Evolutionary conservation across 53 echinoderm and acorn worm genomes (phyloP).

Genomic region (Crossaster papposus): DNA sequence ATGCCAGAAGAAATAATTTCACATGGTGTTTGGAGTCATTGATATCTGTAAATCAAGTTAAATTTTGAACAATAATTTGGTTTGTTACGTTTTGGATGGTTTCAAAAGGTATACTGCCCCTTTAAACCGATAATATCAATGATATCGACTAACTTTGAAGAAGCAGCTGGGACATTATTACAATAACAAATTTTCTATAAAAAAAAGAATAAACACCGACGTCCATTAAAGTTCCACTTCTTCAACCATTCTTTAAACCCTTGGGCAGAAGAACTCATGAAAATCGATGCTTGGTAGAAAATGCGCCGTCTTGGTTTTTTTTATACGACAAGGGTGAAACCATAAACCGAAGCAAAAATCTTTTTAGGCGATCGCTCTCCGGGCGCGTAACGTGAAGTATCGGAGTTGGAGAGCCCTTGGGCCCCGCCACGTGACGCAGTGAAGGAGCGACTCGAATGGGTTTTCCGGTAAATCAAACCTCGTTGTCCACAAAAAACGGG

Average conservation of each 20-base stretch:
- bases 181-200: background rate
- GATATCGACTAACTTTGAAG: background rate
- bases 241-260: background rate
- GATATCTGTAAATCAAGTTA: too few relatives aligned
- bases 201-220: conserved; percentile 21
- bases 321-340: conserved; percentile 28
- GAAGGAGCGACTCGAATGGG: conserved; percentile 23
- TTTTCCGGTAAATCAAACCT: conserved; percentile 43
- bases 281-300: conserved; percentile 32
- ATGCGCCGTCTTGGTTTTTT: background rate
- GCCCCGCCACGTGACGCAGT: conserved; percentile 40
- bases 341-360: conserved; percentile 42
- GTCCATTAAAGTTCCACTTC: conserved; percentile 43
- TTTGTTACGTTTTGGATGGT: too few relatives aligned
- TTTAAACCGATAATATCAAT: background rate
- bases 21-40: too few relatives aligned
- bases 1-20: too few relatives aligned
- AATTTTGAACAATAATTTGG: too few relatives aligned
- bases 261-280: conserved; percentile 5
- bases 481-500: background rate
- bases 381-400: conserved; percentile 21
- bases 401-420: conserved; percentile 24
- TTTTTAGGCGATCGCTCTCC: conserved; percentile 15
- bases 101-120: too few relatives aligned
- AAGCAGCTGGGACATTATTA: background rate